phyloP scores from a whole-genome alignment of 2,888 invertebrate genomes.

The Kryphioiulus occultus region DNA sequence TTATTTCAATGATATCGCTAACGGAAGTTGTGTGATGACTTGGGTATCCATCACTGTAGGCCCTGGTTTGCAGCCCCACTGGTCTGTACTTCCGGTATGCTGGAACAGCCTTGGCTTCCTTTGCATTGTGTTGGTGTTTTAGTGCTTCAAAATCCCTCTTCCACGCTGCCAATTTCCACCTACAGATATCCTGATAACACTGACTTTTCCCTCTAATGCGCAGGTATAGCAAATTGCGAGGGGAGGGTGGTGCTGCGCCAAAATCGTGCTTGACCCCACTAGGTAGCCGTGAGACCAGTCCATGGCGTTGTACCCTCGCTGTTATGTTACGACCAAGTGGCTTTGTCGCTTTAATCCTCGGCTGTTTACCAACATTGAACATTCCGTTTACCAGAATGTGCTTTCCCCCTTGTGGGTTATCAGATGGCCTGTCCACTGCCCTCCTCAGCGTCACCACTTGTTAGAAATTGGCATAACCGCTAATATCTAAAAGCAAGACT shows the following conservation, averaged over 20 bases:
- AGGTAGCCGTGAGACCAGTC: background rate
- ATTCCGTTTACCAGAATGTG: background rate
- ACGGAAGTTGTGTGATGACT: background rate
- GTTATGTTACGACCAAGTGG: background rate
- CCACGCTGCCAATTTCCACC: background rate
- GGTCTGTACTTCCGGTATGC: background rate
- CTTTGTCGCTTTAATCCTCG: background rate
- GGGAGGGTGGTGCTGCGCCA: background rate
- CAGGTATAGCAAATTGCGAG: background rate
- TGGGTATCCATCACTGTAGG: background rate
- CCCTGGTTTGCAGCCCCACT: background rate
- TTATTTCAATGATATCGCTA: background rate
- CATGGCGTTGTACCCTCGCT: background rate
- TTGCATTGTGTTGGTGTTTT: background rate
- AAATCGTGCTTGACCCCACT: background rate
- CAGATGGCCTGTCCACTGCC: background rate
- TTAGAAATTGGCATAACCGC: background rate
- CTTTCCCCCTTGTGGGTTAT: background rate
- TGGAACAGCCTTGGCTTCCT: background rate
- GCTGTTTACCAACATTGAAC: background rate
- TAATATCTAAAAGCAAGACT: too few species aligned
- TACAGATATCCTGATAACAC: background rate
- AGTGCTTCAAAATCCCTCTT: background rate
- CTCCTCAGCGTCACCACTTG: too few species aligned
- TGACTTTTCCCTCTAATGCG: too few species aligned